Conservation (phyloP, 2,888 invertebrate genomes). For the Dolichopus griseipennis region DNA sequence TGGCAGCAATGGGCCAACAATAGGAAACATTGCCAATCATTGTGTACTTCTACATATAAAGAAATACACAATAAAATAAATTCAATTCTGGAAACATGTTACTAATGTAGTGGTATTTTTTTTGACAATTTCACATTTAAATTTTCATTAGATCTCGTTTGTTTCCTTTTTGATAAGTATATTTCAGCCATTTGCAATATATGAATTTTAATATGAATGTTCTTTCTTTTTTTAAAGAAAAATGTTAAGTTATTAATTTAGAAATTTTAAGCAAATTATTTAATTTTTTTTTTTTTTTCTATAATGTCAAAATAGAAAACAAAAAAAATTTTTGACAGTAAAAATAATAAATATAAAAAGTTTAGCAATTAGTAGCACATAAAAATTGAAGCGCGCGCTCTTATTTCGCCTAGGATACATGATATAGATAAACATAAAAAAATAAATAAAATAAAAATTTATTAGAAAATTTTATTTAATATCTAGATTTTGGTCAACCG, state of each 20-base stretch:
- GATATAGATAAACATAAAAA: not conserved
- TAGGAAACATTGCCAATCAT: not conserved
- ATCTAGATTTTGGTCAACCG: not conserved
- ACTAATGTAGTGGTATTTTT: not conserved
- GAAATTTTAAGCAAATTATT: not conserved
- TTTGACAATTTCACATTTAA: not conserved
- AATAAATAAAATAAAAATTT: not conserved
- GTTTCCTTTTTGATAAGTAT: not conserved
- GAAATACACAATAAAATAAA: not conserved
- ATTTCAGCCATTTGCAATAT: conserved; percentile 1
- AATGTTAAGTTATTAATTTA: not conserved
- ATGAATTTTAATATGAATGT: not conserved
- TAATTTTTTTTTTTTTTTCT: not conserved
- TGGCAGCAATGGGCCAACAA: no score
- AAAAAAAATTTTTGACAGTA: not conserved
- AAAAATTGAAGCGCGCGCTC: not conserved
- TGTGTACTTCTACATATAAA: not conserved
- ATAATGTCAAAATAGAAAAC: not conserved
- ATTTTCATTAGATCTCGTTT: not conserved
- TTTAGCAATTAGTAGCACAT: not conserved
- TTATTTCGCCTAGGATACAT: not conserved
- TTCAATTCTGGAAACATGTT: not conserved
- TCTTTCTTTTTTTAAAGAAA: not conserved
- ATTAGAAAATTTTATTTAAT: not conserved
- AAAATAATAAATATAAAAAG: not conserved